Evolutionary conservation across 1,140 invertebrate genomes (phyloP), one percentile per base, ranked within the genome.

Genomic region (Tigriopus japonicus): DNA sequence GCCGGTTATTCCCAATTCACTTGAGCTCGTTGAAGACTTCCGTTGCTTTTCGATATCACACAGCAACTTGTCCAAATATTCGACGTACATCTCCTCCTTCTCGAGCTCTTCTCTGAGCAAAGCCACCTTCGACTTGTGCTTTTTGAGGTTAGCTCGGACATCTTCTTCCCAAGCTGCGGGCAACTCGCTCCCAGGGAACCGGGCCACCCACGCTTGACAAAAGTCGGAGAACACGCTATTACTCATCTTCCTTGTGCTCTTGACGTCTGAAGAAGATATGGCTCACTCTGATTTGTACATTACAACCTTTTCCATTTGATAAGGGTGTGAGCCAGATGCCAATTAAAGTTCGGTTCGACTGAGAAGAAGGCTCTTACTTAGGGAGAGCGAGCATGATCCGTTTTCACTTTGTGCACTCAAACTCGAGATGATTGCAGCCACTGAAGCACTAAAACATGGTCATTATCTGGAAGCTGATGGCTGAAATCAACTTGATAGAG

Each of bases 161-260:
- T 89, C 85, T 72, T 87, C 85, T 70, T 87, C 86, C 86, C 86
- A 90, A 70, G 84, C 85, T 69, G 83, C 83, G 67, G 87, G 87
- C 65, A 90, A 76, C 65, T 84, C 82, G 75, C 83, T 86, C 68
- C 86, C 84, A 62, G 86, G 86, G 77, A 88, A 90, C 68, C 86
- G 77, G 76, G 87, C 80, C 70, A 82, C 71, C 86, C 86, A 90
- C 69, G 87, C 83, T 69, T 83, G 81, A 73, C 86, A 83, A 72
- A 88, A 87, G 76, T 88, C 86, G 66, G 82, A 81, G 71, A 85
- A 87, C 66, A 87, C 84, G 13, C 42, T 58, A 41, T 49, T 21
- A 21, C 45, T 21, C 45, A 35, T 35, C 9, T 35, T n/a, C n/a
- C n/a, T n/a, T n/a, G n/a, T 35, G 28, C 28, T 3, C 28, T 35